Conservation (phyloP, 2,113 vertebrate genomes). For the Apodemus sylvaticus region DNA sequence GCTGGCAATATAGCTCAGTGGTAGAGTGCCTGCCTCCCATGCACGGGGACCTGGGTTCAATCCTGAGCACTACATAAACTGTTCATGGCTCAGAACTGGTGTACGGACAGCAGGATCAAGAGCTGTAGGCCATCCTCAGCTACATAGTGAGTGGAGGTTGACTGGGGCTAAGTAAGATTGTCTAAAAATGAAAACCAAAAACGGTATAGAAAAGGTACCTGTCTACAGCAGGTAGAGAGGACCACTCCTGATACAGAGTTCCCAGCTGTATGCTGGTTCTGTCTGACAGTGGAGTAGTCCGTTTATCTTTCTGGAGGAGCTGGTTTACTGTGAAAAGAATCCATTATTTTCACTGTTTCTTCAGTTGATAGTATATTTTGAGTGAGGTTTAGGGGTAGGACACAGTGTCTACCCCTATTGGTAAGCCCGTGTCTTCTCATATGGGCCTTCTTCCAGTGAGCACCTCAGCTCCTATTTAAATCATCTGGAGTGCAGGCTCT, state of each 20-base stretch:
- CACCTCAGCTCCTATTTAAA: background rate
- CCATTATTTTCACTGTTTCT: slow-evolving; percentile 4
- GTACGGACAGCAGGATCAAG: background rate
- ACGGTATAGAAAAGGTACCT: background rate
- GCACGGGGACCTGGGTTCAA: too few relatives aligned
- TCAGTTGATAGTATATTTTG: background rate
- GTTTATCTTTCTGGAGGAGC: background rate
- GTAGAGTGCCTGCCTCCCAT: background rate
- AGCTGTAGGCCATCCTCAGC: background rate
- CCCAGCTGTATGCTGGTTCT: background rate
- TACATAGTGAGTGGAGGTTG: background rate
- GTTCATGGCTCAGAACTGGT: background rate
- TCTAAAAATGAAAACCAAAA: background rate
- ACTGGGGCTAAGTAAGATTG: background rate
- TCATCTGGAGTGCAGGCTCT: too few relatives aligned
- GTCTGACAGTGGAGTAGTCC: background rate
- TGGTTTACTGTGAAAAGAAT: background rate
- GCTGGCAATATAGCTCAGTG: background rate
- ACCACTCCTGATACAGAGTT: background rate
- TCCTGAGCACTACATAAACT: background rate
- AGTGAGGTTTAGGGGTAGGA: background rate
- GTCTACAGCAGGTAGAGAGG: background rate
- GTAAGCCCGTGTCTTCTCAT: background rate
- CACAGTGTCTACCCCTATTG: background rate
- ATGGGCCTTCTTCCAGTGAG: background rate